These are phyloP conservation scores for Berghia stephanieae DNA, from an alignment of 1,140 invertebrate species.

Conservation along the genomic window DNA sequence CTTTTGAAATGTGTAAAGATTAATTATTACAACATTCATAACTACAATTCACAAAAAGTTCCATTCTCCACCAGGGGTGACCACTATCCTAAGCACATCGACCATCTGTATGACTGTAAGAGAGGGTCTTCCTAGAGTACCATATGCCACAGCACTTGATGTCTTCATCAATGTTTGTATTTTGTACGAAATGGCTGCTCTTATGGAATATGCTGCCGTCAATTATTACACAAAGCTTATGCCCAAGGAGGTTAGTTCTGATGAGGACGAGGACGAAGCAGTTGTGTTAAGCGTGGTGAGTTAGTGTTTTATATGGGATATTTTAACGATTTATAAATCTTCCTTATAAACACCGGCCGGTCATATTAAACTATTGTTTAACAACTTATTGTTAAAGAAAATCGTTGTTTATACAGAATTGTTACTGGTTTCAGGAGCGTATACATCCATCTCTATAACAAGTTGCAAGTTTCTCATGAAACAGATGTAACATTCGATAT, in stretches of 20 bases:
- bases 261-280: conserved; percentile 36
- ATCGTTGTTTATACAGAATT: too few relatives aligned
- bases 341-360: too few relatives aligned
- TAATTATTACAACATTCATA: too few relatives aligned
- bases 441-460: too few relatives aligned
- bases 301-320: background rate
- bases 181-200: conserved; percentile 90
- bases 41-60: background rate
- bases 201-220: conserved; percentile 92
- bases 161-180: conserved; percentile 95
- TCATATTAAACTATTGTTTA: too few relatives aligned
- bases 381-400: too few relatives aligned
- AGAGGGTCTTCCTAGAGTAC: conserved; percentile 71
- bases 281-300: background rate
- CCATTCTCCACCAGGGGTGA: conserved; percentile 67
- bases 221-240: conserved; percentile 89
- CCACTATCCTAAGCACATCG: conserved; percentile 73
- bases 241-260: conserved; percentile 41
- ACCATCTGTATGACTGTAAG: conserved; percentile 73
- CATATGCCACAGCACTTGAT: conserved; percentile 89
- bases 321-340: too few relatives aligned
- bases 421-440: too few relatives aligned
- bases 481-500: too few relatives aligned
- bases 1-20: too few relatives aligned
- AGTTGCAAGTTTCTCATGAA: too few relatives aligned